Evolutionary conservation across 2,888 invertebrate genomes (phyloP).

Genomic region (Marasmarcha lunaedactyla): DNA sequence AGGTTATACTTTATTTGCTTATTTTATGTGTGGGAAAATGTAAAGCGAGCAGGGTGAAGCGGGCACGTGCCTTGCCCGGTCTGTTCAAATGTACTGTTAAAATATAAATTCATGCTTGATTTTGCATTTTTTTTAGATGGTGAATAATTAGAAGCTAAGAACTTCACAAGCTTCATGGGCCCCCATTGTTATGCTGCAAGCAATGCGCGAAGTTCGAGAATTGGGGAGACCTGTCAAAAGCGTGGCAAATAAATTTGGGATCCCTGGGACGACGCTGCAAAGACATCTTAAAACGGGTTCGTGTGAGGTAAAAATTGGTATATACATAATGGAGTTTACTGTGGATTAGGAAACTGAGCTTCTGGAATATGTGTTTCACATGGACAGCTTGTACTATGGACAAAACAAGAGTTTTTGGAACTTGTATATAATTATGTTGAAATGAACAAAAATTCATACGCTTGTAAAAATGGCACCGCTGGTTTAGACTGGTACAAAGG

Average conservation of each 20-base stretch:
- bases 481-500: conserved; percentile 5
- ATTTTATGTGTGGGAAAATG: no score
- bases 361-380: conserved; percentile 12
- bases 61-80: no score
- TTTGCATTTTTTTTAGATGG: background rate
- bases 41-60: no score
- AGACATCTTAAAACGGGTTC: conserved; percentile 1
- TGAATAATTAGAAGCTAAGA: background rate
- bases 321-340: background rate
- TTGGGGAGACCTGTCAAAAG: background rate
- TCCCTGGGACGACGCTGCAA: background rate
- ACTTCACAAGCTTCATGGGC: background rate
- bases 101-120: no score
- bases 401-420: conserved; percentile 9
- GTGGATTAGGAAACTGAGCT: conserved; percentile 9
- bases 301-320: background rate
- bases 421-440: conserved; percentile 11
- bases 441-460: conserved; percentile 4
- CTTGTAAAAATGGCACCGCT: conserved; percentile 3
- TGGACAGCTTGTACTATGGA: conserved; percentile 12
- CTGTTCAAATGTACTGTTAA: no score
- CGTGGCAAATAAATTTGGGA: background rate
- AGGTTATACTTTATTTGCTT: no score
- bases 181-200: background rate
- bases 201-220: background rate